Base-by-base conservation (phyloP, 2,113 vertebrate species). In the Takifugu flavidus region DNA sequence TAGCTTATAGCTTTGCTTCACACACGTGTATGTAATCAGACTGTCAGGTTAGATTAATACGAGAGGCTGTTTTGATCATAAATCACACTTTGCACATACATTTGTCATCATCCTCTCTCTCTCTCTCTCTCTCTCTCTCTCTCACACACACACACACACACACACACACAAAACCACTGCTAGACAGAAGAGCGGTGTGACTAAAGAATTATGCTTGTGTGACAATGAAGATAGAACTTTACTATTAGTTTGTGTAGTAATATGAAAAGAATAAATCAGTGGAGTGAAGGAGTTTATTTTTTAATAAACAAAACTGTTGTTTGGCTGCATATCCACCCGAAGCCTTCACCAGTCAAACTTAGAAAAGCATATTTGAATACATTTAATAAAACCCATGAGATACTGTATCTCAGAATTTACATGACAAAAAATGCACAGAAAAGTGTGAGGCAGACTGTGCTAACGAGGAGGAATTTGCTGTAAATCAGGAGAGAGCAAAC, bases 41-140 rank as follows among this genome's bases (percentile, higher is more conserved):
- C 49, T 46, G 71, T 59, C 61, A 59, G 49, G 62, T 54, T 69
- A 70, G 72, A 73, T 75, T 57, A 53, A 75, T 73, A 67, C 28
- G 27, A 47, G 54, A 46, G 53, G 53, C 15, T 25, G 53, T 15
- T 66, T 4, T 10, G 56, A 64, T 54, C 49, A 65, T 73, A 73
- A 68, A 82, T 78, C 65, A 65, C 2, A 26, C 45, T 53, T 5
- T 43, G 20, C 59, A 45, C 26, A 29, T 31, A 15, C 31, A 13
- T 39, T 45, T 28, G 29, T 28, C 13, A 57, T 45, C 31, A 34
- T 34, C 8, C 20, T 20, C 20, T 20, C 20, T 20, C 20, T 20
- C 20, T 20, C 20, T 20, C 20, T n/a, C n/a, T n/a, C n/a, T 20
- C 20, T 20, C 20, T 20, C 20, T 20, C 20, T 20, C 20, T 20